Base-by-base conservation (phyloP, 2,113 vertebrate genomes). In the Gavia stellata region DNA sequence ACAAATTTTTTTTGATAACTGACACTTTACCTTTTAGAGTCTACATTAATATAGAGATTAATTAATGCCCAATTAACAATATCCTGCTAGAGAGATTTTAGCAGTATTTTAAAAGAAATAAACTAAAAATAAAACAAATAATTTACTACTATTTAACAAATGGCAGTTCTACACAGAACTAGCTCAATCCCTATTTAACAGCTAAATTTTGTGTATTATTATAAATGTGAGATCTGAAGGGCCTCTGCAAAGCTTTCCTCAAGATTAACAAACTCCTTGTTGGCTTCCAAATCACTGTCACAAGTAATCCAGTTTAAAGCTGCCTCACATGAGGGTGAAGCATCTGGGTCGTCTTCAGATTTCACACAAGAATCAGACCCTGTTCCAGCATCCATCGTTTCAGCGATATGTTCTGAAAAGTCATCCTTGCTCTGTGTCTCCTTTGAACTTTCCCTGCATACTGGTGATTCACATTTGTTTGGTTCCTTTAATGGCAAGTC, bases 251-350 rank as follows among this genome's bases (percentile, higher is more conserved):
- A 93, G 14, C 18, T 84, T 55, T 94, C 65, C 86, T 89, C 62
- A 23, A 97, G 93, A 45, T 93, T 77, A 24, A 94, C 86, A 19
- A 97, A 68, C 44, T 93, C 86, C 68, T 34, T 70, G 17, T 3
- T 80, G 56, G 68, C 59, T 70, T 97, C 97, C 3, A 72, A 72
- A 70, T 95, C 97, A 67, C 85, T 91, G 7, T 93, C 80, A 25
- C 38, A 89, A 28, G 84, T 71, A 12, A 65, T 56, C 17, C 80
- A 62, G 42, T 79, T 82, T 85, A 88, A 94, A 77, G 88, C 78
- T 21, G 72, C 88, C 33, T 86, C 74, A 44, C 16, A 20, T 17
- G 40, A 56, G 45, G 40, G 61, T 44, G 92, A 94, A 77, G 62
- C 8, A 17, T 33, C 45, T 59, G 42, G 26, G 45, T 36, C 49